Evolutionary conservation across 1,140 invertebrate genomes (phyloP).

Genomic region (Heliconius hewitsoni): DNA sequence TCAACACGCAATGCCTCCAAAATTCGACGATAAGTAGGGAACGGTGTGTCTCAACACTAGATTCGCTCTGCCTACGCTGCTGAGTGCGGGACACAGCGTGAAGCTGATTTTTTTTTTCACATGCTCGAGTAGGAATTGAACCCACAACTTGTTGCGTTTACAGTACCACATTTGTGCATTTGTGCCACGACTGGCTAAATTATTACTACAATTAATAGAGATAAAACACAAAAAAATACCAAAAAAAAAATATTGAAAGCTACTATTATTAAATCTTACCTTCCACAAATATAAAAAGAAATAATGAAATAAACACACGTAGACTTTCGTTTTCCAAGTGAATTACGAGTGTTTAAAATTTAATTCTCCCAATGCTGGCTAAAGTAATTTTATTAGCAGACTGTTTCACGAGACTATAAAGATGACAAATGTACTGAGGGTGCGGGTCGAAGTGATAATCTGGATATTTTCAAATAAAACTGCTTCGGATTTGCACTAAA

Average conservation of each 20-base stretch:
- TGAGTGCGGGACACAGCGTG: no score
- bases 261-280: neutral
- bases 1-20: no score
- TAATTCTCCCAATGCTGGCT: conserved; percentile 35
- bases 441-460: conserved; percentile 42
- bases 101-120: no score
- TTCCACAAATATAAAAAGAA: neutral
- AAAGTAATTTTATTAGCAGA: conserved; percentile 48
- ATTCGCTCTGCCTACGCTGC: no score
- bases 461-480: conserved; percentile 41
- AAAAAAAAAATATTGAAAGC: neutral
- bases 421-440: conserved; percentile 47
- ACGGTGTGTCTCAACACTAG: no score
- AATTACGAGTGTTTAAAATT: conserved; percentile 43
- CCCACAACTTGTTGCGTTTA: no score
- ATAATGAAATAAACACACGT: conserved; percentile 15
- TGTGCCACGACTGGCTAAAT: no score
- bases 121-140: no score
- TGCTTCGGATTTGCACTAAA: conserved; percentile 19
- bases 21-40: no score
- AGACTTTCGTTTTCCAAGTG: conserved; percentile 18
- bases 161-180: no score
- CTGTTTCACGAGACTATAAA: conserved; percentile 46
- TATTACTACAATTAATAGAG: neutral
- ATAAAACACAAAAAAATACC: neutral